Evolutionary conservation across 2,113 vertebrate species (phyloP).

Genomic region (Cervus canadensis): DNA sequence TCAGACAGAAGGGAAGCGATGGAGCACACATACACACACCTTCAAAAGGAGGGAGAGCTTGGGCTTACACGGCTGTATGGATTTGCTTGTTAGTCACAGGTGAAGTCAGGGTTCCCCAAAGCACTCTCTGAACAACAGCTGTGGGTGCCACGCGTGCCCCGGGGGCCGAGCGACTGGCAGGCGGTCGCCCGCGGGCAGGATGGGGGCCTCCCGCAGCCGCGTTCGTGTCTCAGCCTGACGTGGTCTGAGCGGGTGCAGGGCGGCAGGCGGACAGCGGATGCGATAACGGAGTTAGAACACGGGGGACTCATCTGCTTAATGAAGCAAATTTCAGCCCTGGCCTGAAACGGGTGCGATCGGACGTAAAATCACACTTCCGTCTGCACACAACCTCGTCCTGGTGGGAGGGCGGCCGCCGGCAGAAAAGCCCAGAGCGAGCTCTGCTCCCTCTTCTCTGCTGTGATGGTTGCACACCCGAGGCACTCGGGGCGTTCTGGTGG

Average conservation of each 20-base stretch:
- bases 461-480: constrained; percentile 55
- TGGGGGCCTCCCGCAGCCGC: constrained; percentile 40
- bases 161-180: constrained; percentile 4
- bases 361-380: constrained; percentile 66
- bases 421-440: constrained; percentile 32
- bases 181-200: constrained; percentile 44
- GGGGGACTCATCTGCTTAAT: constrained; percentile 71
- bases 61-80: constrained; percentile 30
- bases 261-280: constrained; percentile 54
- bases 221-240: constrained; percentile 6
- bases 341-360: constrained; percentile 71
- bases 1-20: neutral
- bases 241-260: constrained; percentile 31
- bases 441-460: constrained; percentile 59
- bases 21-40: neutral
- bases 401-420: neutral
- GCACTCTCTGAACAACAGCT: constrained; percentile 10
- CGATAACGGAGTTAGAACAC: constrained; percentile 67
- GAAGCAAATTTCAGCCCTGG: constrained; percentile 66
- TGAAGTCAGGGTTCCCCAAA: constrained; percentile 47
- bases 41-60: neutral
- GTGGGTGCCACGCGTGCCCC: neutral
- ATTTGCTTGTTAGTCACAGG: constrained; percentile 49
- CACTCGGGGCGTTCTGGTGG: constrained; percentile 1
- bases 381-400: constrained; percentile 50